Evolutionary conservation across 2,113 vertebrate species (phyloP).

Genomic region (Arenaria interpres): DNA sequence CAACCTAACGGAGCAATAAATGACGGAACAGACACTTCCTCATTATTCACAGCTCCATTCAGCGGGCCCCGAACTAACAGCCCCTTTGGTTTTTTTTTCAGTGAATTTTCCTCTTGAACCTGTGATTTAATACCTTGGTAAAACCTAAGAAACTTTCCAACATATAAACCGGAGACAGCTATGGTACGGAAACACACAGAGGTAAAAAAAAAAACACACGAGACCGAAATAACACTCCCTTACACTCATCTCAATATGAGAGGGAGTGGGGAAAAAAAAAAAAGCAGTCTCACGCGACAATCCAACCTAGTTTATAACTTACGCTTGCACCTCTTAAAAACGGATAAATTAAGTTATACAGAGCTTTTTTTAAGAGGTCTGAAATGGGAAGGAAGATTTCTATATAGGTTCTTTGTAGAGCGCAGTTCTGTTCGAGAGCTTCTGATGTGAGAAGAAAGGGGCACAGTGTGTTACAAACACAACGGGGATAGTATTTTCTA

Average conservation of each 20-base stretch:
- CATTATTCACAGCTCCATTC: background rate
- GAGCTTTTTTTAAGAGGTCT: background rate
- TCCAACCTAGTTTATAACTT: background rate
- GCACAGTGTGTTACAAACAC: background rate
- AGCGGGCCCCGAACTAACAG: background rate
- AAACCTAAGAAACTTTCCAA: background rate
- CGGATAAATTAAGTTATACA: background rate
- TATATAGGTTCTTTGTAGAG: background rate
- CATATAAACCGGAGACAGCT: background rate
- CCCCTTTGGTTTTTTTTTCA: background rate
- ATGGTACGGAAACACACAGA: background rate
- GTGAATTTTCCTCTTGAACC: background rate
- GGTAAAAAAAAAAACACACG: background rate
- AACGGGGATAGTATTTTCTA: background rate
- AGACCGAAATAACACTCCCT: background rate
- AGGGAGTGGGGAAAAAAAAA: background rate
- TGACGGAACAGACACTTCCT: rapidly evolving
- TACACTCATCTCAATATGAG: background rate
- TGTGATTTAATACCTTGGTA: background rate
- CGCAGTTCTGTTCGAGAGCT: background rate
- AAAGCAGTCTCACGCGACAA: background rate
- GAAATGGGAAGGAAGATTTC: constrained; percentile 14
- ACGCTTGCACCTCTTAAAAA: background rate
- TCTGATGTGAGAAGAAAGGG: background rate
- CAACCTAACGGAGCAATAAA: background rate